phyloP scores from a whole-genome alignment of 2,888 invertebrate genomes.

The Acleris laterana region DNA sequence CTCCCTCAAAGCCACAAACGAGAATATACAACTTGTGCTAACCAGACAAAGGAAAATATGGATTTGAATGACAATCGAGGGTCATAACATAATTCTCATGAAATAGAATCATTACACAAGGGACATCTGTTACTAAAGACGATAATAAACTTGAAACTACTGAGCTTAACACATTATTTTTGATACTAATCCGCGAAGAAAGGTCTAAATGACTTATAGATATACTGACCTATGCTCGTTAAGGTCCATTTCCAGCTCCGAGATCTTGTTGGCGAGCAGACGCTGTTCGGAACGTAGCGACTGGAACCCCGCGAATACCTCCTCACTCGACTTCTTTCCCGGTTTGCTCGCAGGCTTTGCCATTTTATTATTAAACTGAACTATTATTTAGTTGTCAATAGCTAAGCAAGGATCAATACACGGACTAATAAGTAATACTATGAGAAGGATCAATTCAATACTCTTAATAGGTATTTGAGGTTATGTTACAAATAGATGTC shows the following conservation, averaged over 20 bases:
- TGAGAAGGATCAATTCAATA: neutral
- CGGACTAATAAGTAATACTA: too few relatives aligned
- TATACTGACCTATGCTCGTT: slow-evolving; percentile 96
- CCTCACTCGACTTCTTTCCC: slow-evolving; percentile 87
- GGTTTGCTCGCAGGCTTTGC: slow-evolving; percentile 63
- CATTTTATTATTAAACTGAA: slow-evolving; percentile 48
- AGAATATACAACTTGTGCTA: too few relatives aligned
- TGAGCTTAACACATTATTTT: neutral
- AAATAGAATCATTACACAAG: too few relatives aligned
- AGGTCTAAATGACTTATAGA: neutral
- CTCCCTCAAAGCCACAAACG: too few relatives aligned
- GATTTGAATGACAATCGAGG: too few relatives aligned
- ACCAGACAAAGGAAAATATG: too few relatives aligned
- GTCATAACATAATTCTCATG: too few relatives aligned
- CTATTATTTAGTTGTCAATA: neutral
- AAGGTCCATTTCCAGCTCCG: slow-evolving; percentile 96
- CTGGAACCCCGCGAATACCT: slow-evolving; percentile 95
- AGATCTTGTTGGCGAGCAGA: slow-evolving; percentile 92
- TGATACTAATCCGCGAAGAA: neutral
- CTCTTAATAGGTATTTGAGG: neutral
- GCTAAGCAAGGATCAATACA: too few relatives aligned
- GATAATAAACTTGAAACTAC: neutral
- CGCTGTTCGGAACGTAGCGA: slow-evolving; percentile 94
- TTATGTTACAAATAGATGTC: neutral
- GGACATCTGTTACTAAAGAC: slow-evolving; percentile 15